These are phyloP conservation scores for Chymomyza procnemis DNA, from an alignment of 2,888 invertebrate genomes.

Conservation along the genomic window DNA sequence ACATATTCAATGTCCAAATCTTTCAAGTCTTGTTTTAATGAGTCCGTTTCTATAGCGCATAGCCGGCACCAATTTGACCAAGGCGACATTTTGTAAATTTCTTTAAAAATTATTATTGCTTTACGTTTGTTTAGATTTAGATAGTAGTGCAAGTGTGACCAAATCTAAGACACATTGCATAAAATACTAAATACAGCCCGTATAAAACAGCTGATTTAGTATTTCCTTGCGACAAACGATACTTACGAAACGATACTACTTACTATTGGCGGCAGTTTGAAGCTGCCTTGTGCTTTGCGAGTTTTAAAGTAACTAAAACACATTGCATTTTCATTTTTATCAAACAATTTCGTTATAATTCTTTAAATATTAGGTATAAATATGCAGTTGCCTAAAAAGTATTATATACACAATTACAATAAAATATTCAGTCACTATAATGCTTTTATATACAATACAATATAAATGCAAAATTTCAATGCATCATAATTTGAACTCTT, in stretches of 20 bases:
- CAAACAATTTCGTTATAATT: constrained; percentile 69
- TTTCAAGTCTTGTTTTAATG: constrained; percentile 5
- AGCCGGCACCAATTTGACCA: constrained; percentile 56
- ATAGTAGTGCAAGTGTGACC: constrained; percentile 36
- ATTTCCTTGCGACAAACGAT: neutral
- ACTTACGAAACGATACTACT: neutral
- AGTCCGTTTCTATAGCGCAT: constrained; percentile 44
- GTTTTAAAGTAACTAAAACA: too few species aligned
- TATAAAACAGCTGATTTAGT: neutral
- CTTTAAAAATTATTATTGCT: neutral
- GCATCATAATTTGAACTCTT: constrained; percentile 46
- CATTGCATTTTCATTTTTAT: constrained; percentile 27
- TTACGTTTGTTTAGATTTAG: constrained; percentile 11
- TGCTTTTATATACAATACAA: constrained; percentile 64
- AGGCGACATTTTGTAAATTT: constrained; percentile 5
- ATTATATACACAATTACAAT: constrained; percentile 74
- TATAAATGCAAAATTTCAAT: constrained; percentile 28
- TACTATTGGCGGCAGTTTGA: neutral
- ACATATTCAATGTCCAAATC: neutral
- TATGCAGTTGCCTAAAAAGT: constrained; percentile 68
- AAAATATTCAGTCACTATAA: constrained; percentile 72
- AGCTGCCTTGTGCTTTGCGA: neutral
- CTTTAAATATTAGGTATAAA: constrained; percentile 71
- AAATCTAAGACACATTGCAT: neutral
- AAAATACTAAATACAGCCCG: neutral